Conservation (phyloP, 2,888 invertebrate genomes). For the Xestia c-nigrum region DNA sequence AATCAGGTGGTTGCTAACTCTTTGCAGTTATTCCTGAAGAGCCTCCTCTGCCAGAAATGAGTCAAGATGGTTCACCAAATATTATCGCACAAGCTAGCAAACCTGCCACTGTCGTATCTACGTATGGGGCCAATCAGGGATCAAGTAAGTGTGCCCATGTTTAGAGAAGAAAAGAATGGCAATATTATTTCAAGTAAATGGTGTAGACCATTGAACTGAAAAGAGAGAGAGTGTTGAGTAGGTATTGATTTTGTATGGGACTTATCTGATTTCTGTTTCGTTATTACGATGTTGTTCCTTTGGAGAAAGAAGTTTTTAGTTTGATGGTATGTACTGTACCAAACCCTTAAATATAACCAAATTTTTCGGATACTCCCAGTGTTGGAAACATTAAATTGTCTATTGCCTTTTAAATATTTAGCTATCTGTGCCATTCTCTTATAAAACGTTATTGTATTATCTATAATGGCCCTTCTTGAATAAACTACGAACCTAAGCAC, state of each 20-base stretch:
- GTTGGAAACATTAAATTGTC: no score
- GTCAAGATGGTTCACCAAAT: constrained; percentile 32
- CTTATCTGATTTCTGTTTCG: no score
- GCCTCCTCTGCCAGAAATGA: constrained; percentile 13
- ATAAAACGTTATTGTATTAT: no score
- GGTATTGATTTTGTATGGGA: background rate
- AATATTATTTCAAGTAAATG: background rate
- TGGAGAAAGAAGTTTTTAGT: background rate
- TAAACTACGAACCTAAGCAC: no score
- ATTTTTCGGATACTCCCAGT: no score
- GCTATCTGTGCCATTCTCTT: no score
- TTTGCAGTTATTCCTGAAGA: constrained; percentile 1
- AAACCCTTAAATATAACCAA: no score
- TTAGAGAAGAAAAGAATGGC: background rate
- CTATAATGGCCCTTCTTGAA: no score
- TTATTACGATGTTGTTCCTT: no score
- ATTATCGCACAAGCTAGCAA: background rate
- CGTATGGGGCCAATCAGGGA: background rate
- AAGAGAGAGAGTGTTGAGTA: background rate
- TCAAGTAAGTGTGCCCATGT: constrained; percentile 11
- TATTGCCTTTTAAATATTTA: no score
- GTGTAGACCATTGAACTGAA: background rate
- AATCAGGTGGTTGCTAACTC: background rate
- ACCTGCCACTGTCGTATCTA: background rate
- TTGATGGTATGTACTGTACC: no score